Base-by-base conservation (phyloP, 2,888 invertebrate species). In the Eledona agricola region DNA sequence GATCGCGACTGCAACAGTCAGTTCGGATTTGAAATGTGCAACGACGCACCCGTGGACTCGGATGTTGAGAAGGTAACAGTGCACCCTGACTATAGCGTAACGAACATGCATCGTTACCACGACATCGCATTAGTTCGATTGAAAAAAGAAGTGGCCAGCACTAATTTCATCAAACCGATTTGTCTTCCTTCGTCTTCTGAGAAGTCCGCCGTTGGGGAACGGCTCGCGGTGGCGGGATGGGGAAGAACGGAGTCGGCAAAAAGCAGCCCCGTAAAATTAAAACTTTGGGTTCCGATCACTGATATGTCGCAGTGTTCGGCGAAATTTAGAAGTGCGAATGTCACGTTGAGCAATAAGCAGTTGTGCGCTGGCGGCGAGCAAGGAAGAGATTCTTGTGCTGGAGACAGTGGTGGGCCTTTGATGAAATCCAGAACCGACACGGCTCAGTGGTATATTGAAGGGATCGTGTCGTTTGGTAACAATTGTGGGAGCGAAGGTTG, bases 401-500 rank as follows among this genome's bases (percentile, higher is more conserved):
- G 90, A 0, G 90, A 90, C 62, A 88, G 88, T 4, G 90, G 90
- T 0, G 89, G 90, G 2, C 89, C 90, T 0, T 74, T 90, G 1
- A 89, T 90, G 88, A 79, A 73, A 60, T 74, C 75, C 20, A 73
- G 76, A 57, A 68, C 63, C 37, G 77, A 76, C 28, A 71, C 77
- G 0, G 51, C 64, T 0, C 76, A 79, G 1, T 87, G 85, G 85
- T 83, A 83, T 42, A 66, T 80, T 0, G 80, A 85, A 12, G 88
- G 84, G 0, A 74, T 88, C 1, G 87, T 88, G 0, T 87, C 87
- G 16, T 87, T 84, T 57, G 88, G 88, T 20, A 65, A 62, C 2
- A 49, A 46, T 22, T 72, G 72, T 55, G 72, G 73, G n/a, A 63
- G 61, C 7, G 56, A 62, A 52, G 71, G 70, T 7, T 69, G 66